phyloP scores from a whole-genome alignment of 1,140 invertebrate species.

The Sipha flava region DNA sequence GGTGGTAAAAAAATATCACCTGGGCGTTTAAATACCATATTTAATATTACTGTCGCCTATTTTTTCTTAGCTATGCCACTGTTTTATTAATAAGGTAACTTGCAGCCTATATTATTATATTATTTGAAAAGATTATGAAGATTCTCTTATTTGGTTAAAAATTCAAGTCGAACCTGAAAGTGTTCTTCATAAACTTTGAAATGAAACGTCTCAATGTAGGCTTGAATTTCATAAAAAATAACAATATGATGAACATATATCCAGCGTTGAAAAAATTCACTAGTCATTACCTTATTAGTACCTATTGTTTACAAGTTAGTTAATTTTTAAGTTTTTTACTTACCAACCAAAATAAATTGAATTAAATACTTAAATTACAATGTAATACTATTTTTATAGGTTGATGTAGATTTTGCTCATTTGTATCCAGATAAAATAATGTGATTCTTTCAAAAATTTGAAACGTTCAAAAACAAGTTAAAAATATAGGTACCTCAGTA shows the following conservation, averaged over 20 bases:
- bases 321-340: too few relatives aligned
- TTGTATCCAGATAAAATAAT: not conserved
- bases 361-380: too few relatives aligned
- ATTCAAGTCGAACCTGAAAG: not conserved
- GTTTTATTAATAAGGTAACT: too few relatives aligned
- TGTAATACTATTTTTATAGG: not conserved
- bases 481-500: not conserved
- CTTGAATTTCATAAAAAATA: not conserved
- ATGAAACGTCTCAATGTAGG: not conserved
- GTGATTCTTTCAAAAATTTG: not conserved
- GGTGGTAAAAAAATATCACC: too few relatives aligned
- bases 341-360: too few relatives aligned
- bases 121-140: slow-evolving; percentile 11
- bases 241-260: not conserved
- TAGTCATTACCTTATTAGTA: not conserved
- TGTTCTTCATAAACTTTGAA: not conserved
- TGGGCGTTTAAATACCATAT: too few relatives aligned
- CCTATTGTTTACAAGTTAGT: too few relatives aligned
- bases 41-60: too few relatives aligned
- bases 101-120: too few relatives aligned
- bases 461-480: not conserved
- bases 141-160: not conserved
- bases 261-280: not conserved
- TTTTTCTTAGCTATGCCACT: too few relatives aligned
- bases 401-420: not conserved